phyloP scores from a whole-genome alignment of 2,113 vertebrate species.

The Benthochromis sp. region DNA sequence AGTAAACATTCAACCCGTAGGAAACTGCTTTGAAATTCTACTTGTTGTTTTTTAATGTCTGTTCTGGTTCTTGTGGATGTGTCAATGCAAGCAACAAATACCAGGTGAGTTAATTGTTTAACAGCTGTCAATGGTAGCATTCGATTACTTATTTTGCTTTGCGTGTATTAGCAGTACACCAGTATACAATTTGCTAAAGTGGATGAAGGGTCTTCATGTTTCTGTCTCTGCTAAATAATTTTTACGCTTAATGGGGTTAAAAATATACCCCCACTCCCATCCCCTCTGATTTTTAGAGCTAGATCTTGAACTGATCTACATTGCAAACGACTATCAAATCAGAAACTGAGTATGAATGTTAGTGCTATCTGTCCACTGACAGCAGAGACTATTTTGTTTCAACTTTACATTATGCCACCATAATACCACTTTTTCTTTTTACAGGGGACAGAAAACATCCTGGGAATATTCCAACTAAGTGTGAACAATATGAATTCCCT shows the following conservation, averaged over 20 bases:
- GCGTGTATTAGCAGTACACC: background rate
- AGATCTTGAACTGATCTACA: background rate
- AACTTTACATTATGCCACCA: background rate
- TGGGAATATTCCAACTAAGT: background rate
- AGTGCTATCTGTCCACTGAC: background rate
- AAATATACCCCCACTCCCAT: background rate
- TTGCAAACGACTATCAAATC: background rate
- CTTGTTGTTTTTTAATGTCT: background rate
- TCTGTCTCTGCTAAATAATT: background rate
- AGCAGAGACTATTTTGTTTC: background rate
- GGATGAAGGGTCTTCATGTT: background rate
- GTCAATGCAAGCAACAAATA: background rate
- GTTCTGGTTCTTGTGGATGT: background rate
- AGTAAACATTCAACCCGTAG: background rate
- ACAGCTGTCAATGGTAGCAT: background rate
- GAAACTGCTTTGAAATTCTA: background rate
- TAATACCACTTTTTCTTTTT: background rate
- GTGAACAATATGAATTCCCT: background rate
- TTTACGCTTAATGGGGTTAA: accelerated
- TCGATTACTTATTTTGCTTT: background rate
- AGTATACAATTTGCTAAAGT: background rate
- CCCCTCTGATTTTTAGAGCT: background rate
- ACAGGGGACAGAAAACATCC: background rate
- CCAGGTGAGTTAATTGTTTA: background rate
- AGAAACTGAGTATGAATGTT: background rate